Evolutionary conservation across 2,797 vertebrate genomes (phyloP).

Genomic region (Sparus aurata): DNA sequence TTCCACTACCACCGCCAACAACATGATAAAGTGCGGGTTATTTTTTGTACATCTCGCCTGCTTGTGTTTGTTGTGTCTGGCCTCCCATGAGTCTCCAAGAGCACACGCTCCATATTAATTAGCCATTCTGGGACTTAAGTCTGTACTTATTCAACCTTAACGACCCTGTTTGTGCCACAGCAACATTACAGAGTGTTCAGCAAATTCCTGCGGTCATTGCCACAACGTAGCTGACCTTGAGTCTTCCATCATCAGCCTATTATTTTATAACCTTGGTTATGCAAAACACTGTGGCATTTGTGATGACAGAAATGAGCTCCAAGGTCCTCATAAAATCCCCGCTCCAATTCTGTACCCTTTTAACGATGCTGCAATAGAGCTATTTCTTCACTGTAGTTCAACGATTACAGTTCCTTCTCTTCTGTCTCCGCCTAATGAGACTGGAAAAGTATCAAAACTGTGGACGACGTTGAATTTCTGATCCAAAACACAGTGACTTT

Average conservation of each 20-base stretch:
- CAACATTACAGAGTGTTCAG: conserved; percentile 48
- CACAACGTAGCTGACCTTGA: conserved; percentile 52
- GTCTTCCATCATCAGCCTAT: conserved; percentile 64
- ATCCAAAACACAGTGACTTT: conserved; percentile 21
- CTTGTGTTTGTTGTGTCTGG: conserved; percentile 33
- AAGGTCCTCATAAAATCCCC: conserved; percentile 44
- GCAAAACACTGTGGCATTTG: conserved; percentile 66
- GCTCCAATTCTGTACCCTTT: conserved; percentile 31
- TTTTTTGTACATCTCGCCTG: conserved; percentile 15
- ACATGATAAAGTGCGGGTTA: conserved; percentile 11
- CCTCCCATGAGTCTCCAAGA: conserved; percentile 34
- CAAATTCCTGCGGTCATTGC: conserved; percentile 53
- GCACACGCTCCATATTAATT: conserved; percentile 55
- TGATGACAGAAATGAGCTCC: conserved; percentile 53
- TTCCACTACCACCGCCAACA: not conserved
- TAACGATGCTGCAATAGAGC: conserved; percentile 38
- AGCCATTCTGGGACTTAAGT: conserved; percentile 57
- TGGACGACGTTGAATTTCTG: conserved; percentile 9
- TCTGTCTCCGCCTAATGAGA: conserved; percentile 4
- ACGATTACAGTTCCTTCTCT: not conserved
- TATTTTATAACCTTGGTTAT: conserved; percentile 69
- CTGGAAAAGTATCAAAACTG: conserved; percentile 11
- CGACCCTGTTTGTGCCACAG: conserved; percentile 54
- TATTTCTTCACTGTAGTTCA: conserved; percentile 16
- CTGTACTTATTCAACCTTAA: conserved; percentile 64